Evolutionary conservation across 2,113 vertebrate species (phyloP).

Genomic region (Marmota monax): DNA sequence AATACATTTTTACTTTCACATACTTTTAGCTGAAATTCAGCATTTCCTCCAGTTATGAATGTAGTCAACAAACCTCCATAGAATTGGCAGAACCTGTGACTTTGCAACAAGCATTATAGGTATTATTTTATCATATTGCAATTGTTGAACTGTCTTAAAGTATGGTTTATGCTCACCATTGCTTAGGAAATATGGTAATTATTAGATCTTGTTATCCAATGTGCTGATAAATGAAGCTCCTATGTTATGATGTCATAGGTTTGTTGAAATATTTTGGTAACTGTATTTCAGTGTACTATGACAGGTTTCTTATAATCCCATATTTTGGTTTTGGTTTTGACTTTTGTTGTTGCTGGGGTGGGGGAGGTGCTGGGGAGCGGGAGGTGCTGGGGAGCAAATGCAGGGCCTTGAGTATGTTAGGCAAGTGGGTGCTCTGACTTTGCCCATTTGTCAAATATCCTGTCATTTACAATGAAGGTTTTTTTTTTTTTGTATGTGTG

Average conservation of each 20-base stretch:
- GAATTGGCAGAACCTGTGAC: background rate
- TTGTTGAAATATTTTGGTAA: constrained; percentile 43
- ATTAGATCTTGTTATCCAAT: background rate
- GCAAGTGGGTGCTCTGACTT: too few species aligned
- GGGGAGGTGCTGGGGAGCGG: too few species aligned
- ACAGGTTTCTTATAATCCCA: background rate
- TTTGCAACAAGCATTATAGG: background rate
- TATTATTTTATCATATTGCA: background rate
- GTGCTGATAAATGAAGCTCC: constrained; percentile 2
- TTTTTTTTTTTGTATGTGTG: too few species aligned
- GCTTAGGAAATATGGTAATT: background rate
- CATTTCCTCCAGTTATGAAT: constrained; percentile 21
- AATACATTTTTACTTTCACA: background rate
- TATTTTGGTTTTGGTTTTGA: background rate
- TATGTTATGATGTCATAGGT: background rate
- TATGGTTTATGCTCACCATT: background rate
- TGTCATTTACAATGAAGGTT: too few species aligned
- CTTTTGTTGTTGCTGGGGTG: background rate
- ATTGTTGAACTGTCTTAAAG: constrained; percentile 36
- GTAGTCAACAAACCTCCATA: background rate
- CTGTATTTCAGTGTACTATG: background rate
- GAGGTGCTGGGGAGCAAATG: too few species aligned
- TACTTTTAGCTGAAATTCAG: background rate
- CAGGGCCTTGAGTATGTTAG: too few species aligned
- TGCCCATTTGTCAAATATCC: too few species aligned